A percentile compares a stretch with the other conserved stretches of the same genome.
These are phyloP conservation scores for Hypolimnas misippus DNA, from an alignment of 2,888 invertebrate species.

Conservation along the genomic window DNA sequence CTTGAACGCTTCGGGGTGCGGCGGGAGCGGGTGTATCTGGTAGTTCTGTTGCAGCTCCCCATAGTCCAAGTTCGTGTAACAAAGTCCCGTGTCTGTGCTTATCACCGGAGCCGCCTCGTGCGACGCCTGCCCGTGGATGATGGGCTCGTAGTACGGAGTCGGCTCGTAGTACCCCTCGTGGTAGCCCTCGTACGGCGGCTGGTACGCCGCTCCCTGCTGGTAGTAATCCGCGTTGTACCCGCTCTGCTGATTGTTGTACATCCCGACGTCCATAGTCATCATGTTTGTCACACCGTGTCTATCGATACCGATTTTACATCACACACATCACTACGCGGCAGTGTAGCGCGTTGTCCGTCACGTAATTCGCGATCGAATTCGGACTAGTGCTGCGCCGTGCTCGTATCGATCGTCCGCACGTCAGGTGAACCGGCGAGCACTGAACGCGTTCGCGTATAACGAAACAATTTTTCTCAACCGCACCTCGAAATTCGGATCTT, in stretches of 20 bases:
- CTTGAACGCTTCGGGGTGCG: constrained; percentile 80
- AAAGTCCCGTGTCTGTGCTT: constrained; percentile 93
- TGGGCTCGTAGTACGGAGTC: constrained; percentile 80
- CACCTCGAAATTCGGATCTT: constrained; percentile 62
- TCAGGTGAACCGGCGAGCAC: constrained; percentile 72
- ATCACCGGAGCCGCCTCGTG: constrained; percentile 87
- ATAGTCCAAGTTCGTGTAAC: constrained; percentile 95
- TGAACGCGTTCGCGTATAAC: constrained; percentile 59
- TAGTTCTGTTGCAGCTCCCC: constrained; percentile 78
- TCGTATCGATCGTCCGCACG: constrained; percentile 68
- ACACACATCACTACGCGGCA: constrained; percentile 70
- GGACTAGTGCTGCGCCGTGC: constrained; percentile 54
- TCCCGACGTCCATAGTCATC: constrained; percentile 93
- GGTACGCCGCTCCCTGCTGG: constrained; percentile 77
- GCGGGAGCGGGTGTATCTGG: constrained; percentile 81
- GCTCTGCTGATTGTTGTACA: constrained; percentile 88
- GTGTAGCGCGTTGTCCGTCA: constrained; percentile 24
- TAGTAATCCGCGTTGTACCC: constrained; percentile 81
- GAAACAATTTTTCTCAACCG: constrained; percentile 68
- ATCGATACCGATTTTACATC: constrained; percentile 68
- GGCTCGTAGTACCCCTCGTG: constrained; percentile 77
- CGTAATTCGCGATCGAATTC: constrained; percentile 35
- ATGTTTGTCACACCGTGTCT: constrained; percentile 77
- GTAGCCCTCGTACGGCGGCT: constrained; percentile 74
- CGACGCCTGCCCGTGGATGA: constrained; percentile 72